A percentile compares a stretch with the other conserved stretches of the same genome.
phyloP scores from a whole-genome alignment of 2,888 invertebrate genomes.

The Andricus quercusramuli region DNA sequence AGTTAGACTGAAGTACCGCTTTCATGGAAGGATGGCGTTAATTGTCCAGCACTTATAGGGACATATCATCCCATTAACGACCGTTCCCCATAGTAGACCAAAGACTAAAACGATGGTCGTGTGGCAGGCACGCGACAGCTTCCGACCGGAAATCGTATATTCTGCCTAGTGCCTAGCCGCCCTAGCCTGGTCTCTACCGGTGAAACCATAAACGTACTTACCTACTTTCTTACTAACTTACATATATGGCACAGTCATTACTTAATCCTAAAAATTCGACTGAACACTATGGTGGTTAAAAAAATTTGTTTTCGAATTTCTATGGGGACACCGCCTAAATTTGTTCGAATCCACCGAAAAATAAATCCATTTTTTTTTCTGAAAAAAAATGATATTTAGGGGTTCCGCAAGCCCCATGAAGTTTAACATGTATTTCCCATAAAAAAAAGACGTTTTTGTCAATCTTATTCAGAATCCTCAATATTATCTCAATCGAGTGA shows the following conservation, averaged over 20 bases:
- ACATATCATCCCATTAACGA: slow-evolving; percentile 5
- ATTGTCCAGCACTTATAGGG: background rate
- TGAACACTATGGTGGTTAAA: too few relatives aligned
- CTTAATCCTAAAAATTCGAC: too few relatives aligned
- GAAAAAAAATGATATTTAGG: too few relatives aligned
- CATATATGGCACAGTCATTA: background rate
- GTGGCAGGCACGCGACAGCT: background rate
- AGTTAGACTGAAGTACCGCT: too few relatives aligned
- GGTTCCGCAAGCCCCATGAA: accelerated
- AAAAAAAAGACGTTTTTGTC: too few relatives aligned
- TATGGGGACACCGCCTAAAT: too few relatives aligned
- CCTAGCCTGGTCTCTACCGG: background rate
- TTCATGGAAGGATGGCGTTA: background rate
- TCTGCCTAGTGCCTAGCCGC: background rate
- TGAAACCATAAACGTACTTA: background rate
- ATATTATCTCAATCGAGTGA: too few relatives aligned
- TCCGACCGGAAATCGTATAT: slow-evolving; percentile 4
- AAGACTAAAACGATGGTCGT: background rate
- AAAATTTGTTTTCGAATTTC: too few relatives aligned
- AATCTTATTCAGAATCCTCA: too few relatives aligned
- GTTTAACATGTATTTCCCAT: too few relatives aligned
- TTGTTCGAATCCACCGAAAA: too few relatives aligned
- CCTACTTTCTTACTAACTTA: background rate
- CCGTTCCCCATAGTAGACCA: background rate
- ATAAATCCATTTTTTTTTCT: too few relatives aligned